Conservation (phyloP, 2,797 vertebrate genomes). For the Typhlichthys eigenmanni region DNA sequence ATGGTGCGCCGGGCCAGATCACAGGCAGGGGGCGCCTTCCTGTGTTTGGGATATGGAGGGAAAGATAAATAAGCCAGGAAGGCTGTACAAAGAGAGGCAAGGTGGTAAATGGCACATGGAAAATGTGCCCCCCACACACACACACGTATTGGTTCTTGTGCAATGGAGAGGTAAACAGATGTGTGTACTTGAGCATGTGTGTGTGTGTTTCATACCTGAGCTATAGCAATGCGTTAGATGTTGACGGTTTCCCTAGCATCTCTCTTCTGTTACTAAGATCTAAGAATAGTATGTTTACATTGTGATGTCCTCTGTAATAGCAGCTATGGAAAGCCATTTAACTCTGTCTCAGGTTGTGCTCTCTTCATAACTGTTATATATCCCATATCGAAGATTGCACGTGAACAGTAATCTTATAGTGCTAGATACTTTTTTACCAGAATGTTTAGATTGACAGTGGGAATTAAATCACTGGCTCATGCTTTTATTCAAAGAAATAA, state of each 20-base stretch:
- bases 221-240: slow-evolving; percentile 66
- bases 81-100: slow-evolving; percentile 52
- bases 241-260: slow-evolving; percentile 64
- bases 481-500: no score
- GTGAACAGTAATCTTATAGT: no score
- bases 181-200: neutral
- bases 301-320: slow-evolving; percentile 2
- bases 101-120: slow-evolving; percentile 50
- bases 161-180: slow-evolving; percentile 41
- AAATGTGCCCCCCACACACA: slow-evolving; percentile 25
- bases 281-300: slow-evolving; percentile 2
- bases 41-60: slow-evolving; percentile 59
- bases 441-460: no score
- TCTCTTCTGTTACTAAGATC: slow-evolving; percentile 49
- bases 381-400: no score
- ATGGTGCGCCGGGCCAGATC: slow-evolving; percentile 41
- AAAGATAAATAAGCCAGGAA: slow-evolving; percentile 61
- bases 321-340: no score
- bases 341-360: no score
- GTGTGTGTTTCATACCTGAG: slow-evolving; percentile 41
- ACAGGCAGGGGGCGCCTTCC: slow-evolving; percentile 45
- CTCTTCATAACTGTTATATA: no score
- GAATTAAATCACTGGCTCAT: no score
- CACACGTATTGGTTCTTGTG: slow-evolving; percentile 8
- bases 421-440: no score